Evolutionary conservation across 2,888 invertebrate species (phyloP).

Genomic region (Sphaerophoria rueppellii): DNA sequence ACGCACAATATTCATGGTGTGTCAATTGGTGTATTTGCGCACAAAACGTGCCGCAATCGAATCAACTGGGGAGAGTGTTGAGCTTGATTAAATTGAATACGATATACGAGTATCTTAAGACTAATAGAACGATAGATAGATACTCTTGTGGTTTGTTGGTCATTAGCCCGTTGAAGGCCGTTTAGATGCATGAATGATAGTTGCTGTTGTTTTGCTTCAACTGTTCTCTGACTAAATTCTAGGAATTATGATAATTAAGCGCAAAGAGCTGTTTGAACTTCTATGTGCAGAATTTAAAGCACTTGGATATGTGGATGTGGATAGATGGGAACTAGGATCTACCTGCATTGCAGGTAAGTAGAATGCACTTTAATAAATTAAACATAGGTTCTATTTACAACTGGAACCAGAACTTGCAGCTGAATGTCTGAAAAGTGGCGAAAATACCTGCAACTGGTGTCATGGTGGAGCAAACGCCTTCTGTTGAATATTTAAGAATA

Average conservation of each 20-base stretch:
- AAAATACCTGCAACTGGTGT: too few species aligned
- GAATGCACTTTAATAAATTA: too few species aligned
- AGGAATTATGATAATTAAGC: constrained; percentile 44
- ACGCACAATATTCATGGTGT: constrained; percentile 21
- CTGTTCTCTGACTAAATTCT: constrained; percentile 25
- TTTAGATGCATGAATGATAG: constrained; percentile 46
- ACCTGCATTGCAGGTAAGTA: too few species aligned
- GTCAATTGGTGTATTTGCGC: not conserved
- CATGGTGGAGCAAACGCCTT: too few species aligned
- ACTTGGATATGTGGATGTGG: too few species aligned
- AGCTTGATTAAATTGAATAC: constrained; percentile 19
- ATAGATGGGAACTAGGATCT: too few species aligned
- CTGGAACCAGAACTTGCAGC: too few species aligned
- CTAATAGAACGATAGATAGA: not conserved
- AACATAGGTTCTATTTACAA: too few species aligned
- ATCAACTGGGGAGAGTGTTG: constrained; percentile 36
- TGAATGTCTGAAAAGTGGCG: too few species aligned
- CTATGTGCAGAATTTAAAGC: too few species aligned
- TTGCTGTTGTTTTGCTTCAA: not conserved
- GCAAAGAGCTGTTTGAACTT: not conserved
- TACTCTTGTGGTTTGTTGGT: not conserved
- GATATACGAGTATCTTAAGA: not conserved
- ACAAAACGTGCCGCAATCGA: constrained; percentile 18
- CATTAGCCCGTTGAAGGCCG: constrained; percentile 53
- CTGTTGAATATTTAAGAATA: too few species aligned